Conservation (phyloP, 2,113 vertebrate species). For the Corvus hawaiiensis region DNA sequence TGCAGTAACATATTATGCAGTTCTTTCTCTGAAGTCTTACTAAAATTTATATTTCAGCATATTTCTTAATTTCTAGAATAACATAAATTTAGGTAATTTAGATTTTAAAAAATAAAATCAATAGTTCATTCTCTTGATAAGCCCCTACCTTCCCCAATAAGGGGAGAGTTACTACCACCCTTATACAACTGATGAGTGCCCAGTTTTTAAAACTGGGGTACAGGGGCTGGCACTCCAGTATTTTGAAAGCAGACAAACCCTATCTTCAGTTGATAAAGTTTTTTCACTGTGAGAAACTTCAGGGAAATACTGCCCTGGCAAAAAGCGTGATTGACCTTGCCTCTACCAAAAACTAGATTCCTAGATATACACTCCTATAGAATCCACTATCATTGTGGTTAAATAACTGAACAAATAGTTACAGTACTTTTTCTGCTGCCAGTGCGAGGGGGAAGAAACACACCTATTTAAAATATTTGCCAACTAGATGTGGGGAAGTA, state of each 20-base stretch:
- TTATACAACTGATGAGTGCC: not conserved
- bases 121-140: not conserved
- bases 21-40: not conserved
- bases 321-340: not conserved
- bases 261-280: not conserved
- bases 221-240: too few relatives aligned
- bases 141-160: not conserved
- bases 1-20: not conserved
- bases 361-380: not conserved
- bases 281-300: not conserved
- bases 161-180: not conserved
- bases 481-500: not conserved
- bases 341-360: not conserved
- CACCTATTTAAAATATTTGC: not conserved
- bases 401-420: not conserved
- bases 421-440: not conserved
- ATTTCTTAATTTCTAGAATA: not conserved
- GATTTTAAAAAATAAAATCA: not conserved
- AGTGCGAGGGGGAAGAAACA: not conserved
- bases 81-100: not conserved
- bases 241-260: not conserved
- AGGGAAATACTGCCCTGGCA: not conserved
- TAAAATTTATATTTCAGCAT: not conserved
- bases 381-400: not conserved
- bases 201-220: not conserved